phyloP scores from a whole-genome alignment of 2,113 vertebrate genomes.

The Thymallus thymallus region DNA sequence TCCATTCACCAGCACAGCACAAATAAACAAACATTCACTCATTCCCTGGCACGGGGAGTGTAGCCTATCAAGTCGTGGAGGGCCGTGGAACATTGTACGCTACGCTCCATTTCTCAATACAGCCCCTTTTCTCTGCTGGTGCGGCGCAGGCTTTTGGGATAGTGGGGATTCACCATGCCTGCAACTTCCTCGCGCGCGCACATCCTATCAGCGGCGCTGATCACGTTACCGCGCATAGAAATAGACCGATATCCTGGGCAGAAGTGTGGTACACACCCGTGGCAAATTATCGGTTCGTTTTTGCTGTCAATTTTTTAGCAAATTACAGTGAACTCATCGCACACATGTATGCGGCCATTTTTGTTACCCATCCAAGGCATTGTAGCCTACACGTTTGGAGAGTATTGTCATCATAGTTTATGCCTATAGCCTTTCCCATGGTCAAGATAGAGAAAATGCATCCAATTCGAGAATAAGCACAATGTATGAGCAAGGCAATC shows the following conservation, averaged over 20 bases:
- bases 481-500: neutral
- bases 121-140: neutral
- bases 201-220: conserved; percentile 11
- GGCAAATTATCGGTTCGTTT: neutral
- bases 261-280: neutral
- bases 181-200: neutral
- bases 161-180: neutral
- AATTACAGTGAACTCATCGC: conserved; percentile 42
- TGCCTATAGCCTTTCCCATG: neutral
- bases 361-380: conserved; percentile 58
- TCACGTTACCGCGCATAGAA: neutral
- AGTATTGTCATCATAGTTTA: neutral
- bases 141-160: conserved; percentile 6
- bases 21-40: neutral
- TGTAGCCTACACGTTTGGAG: conserved; percentile 39
- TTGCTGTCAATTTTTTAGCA: conserved; percentile 22
- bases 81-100: neutral
- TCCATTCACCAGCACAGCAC: neutral
- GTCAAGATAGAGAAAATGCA: conserved; percentile 5
- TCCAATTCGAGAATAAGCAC: neutral
- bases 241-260: conserved; percentile 9
- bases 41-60: too few relatives aligned
- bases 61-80: neutral
- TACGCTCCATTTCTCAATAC: neutral
- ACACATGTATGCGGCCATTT: conserved; percentile 75